Conservation (phyloP, 2,797 vertebrate genomes). For the Mycteria americana region DNA sequence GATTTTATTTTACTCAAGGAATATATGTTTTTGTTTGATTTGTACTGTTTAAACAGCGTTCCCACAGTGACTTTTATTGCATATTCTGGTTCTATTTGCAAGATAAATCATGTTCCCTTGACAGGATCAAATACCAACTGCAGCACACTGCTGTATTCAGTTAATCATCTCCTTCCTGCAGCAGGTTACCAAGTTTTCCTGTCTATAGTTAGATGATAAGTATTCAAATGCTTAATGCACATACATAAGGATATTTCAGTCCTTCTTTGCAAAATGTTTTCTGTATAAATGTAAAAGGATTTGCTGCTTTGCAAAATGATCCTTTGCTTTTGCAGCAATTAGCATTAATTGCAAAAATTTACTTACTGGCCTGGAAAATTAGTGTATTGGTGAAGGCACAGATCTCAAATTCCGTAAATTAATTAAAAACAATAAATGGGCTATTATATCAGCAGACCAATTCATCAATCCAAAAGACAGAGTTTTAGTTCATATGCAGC, state of each 20-base stretch:
- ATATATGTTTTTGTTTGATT: neutral
- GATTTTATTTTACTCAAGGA: neutral
- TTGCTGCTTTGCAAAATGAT: neutral
- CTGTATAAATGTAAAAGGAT: neutral
- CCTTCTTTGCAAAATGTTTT: neutral
- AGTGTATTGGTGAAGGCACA: neutral
- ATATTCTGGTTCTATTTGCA: neutral
- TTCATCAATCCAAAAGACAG: neutral
- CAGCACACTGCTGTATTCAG: neutral
- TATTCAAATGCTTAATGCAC: neutral
- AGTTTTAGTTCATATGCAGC: neutral
- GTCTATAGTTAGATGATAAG: neutral
- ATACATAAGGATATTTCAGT: neutral
- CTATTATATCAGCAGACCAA: neutral
- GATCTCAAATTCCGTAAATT: neutral
- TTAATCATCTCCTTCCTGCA: neutral
- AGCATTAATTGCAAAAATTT: neutral
- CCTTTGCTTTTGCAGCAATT: neutral
- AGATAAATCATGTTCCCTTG: neutral
- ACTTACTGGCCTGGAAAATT: conserved; percentile 1
- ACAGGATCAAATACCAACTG: neutral
- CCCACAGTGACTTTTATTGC: neutral
- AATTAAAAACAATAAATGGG: neutral
- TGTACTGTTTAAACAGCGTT: neutral
- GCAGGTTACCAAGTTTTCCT: neutral